These are phyloP conservation scores for Hystrix brachyura DNA, from an alignment of 2,113 vertebrate species.

Conservation along the genomic window DNA sequence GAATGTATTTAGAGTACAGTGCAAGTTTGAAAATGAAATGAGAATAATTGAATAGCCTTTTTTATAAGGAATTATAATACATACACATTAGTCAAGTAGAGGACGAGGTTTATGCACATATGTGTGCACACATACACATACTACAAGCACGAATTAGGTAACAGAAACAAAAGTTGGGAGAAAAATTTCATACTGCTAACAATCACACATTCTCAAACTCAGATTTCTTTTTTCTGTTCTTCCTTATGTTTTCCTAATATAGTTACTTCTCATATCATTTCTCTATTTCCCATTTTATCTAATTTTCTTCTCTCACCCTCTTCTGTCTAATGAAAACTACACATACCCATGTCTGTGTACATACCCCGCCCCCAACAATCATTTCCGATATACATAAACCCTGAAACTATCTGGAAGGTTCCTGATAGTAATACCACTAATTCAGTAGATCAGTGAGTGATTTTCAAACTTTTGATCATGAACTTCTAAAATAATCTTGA, in stretches of 20 bases:
- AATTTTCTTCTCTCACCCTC: not conserved
- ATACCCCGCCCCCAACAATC: not conserved
- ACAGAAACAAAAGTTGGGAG: not conserved
- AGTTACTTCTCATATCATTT: not conserved
- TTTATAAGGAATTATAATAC: constrained; percentile 49
- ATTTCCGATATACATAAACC: not conserved
- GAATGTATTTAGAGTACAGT: constrained; percentile 49
- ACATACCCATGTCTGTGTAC: not conserved
- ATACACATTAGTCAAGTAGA: constrained; percentile 18
- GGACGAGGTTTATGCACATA: not conserved
- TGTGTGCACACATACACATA: not conserved
- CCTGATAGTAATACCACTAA: not conserved
- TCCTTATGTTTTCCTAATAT: constrained; percentile 17
- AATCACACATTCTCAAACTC: not conserved
- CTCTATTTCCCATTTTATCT: constrained; percentile 30
- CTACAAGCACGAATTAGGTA: not conserved
- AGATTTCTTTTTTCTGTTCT: not conserved
- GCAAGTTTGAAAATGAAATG: constrained; percentile 56
- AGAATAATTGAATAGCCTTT: constrained; percentile 59
- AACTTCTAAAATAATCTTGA: not conserved
- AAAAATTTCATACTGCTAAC: not conserved
- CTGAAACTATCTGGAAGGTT: not conserved
- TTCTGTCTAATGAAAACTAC: not conserved
- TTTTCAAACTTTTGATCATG: constrained; percentile 16
- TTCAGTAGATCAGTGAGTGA: not conserved